Percentiles rank a stretch among this genome's conserved stretches.
These are phyloP conservation scores for Pseudorectes ferrugineus DNA, from an alignment of 2,113 vertebrate species.

Conservation along the genomic window DNA sequence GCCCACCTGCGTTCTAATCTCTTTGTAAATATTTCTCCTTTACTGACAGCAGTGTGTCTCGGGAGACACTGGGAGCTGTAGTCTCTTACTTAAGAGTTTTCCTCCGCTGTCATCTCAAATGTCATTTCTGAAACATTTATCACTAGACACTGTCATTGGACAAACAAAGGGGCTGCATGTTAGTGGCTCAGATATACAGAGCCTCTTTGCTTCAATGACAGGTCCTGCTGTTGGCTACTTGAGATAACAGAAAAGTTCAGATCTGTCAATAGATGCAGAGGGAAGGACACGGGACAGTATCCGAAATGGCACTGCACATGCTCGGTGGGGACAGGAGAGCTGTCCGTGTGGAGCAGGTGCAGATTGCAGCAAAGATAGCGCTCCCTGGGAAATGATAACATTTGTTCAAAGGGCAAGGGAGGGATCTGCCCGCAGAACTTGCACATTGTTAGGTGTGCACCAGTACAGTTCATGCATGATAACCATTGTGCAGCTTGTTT, in stretches of 20 bases:
- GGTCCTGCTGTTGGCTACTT: slow-evolving; percentile 50
- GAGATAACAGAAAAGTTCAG: slow-evolving; percentile 53
- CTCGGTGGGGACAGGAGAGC: background rate
- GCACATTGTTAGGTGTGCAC: background rate
- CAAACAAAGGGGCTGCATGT: slow-evolving; percentile 49
- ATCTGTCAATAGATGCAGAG: slow-evolving; percentile 3
- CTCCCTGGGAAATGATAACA: slow-evolving; percentile 7
- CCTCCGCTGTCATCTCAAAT: slow-evolving; percentile 63
- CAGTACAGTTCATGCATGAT: background rate
- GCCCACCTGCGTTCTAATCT: background rate
- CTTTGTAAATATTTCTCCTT: slow-evolving; percentile 7
- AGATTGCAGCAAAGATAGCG: background rate
- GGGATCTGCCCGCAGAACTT: background rate
- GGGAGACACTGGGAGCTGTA: slow-evolving; percentile 15
- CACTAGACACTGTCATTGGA: slow-evolving; percentile 36
- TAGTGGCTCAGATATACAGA: slow-evolving; percentile 33
- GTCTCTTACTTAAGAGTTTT: slow-evolving; percentile 56
- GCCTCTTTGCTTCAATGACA: slow-evolving; percentile 32
- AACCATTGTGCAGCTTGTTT: background rate
- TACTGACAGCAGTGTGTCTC: slow-evolving; percentile 42
- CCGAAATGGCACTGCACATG: background rate
- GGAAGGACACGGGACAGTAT: background rate
- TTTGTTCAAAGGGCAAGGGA: slow-evolving; percentile 42
- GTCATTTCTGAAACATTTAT: slow-evolving; percentile 70
- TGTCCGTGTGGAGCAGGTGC: background rate